Percentiles rank a stretch among this genome's conserved stretches.
phyloP scores from a whole-genome alignment of 53 echinoderm and acorn worm genomes.

The Astropecten irregularis region DNA sequence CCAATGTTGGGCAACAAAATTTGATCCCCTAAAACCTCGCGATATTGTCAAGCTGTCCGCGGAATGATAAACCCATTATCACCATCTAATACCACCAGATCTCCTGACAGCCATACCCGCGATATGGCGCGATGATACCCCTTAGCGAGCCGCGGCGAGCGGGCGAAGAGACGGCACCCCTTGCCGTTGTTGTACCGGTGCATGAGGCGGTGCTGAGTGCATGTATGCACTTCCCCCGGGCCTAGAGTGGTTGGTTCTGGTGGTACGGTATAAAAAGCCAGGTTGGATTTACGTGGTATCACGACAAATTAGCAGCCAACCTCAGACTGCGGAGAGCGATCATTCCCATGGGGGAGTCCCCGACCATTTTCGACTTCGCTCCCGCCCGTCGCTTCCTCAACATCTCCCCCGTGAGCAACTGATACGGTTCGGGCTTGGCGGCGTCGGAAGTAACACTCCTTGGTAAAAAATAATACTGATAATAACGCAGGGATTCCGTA shows the following conservation, averaged over 20 bases:
- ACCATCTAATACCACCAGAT: neutral
- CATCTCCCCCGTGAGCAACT: neutral
- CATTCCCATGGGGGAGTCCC: too few species aligned
- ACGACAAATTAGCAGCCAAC: slow-evolving; percentile 24
- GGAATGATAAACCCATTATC: slow-evolving; percentile 28
- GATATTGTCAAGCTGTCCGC: slow-evolving; percentile 39
- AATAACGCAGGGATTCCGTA: too few species aligned
- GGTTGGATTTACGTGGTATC: too few species aligned
- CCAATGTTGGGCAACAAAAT: neutral
- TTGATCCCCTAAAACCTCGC: neutral
- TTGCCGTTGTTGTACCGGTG: too few species aligned
- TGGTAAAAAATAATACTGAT: too few species aligned
- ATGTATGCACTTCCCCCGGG: too few species aligned
- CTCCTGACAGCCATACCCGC: neutral
- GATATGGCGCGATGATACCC: neutral
- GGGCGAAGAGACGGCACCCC: too few species aligned
- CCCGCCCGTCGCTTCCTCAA: neutral
- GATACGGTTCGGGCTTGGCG: neutral
- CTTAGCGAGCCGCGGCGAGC: neutral
- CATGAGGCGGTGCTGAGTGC: too few species aligned
- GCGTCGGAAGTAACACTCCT: neutral
- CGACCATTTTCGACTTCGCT: too few species aligned
- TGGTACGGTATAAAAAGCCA: too few species aligned
- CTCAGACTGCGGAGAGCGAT: too few species aligned
- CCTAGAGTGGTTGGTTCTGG: too few species aligned